A percentile compares a stretch with the other conserved stretches of the same genome.
Conservation (phyloP, 2,888 invertebrate genomes). For the Thecophora atra region DNA sequence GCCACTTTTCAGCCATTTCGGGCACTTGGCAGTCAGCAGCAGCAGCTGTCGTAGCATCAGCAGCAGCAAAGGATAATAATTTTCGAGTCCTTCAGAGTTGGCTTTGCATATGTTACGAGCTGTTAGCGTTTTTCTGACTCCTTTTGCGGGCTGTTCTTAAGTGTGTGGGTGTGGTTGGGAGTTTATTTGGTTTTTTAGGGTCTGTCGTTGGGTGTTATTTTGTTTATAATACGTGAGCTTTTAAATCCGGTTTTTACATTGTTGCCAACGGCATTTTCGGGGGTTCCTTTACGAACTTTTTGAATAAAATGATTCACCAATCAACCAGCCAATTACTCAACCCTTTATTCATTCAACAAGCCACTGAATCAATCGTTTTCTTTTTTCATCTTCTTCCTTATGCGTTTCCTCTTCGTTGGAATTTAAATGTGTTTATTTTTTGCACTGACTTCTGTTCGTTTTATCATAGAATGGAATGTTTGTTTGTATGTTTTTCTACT, state of each 20-base stretch:
- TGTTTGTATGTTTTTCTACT: neutral
- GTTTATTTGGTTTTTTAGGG: too few species aligned
- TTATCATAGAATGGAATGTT: neutral
- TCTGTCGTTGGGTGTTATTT: neutral
- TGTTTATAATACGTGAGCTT: neutral
- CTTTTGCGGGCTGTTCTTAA: neutral
- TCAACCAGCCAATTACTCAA: conserved; percentile 7
- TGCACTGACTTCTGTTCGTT: conserved; percentile 23
- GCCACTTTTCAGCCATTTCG: conserved; percentile 20
- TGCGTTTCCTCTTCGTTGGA: neutral
- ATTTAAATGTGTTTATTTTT: neutral
- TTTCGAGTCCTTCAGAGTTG: neutral
- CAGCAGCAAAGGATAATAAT: neutral
- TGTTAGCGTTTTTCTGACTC: neutral
- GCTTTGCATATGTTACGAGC: neutral
- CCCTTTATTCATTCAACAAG: neutral
- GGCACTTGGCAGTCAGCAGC: neutral
- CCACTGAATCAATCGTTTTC: neutral
- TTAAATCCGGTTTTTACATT: conserved; percentile 4
- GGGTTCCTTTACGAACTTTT: too few species aligned
- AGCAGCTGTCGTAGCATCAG: too few species aligned
- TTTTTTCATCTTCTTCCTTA: neutral
- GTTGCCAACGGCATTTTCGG: neutral
- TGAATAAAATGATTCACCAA: too few species aligned
- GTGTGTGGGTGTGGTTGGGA: too few species aligned